These are phyloP conservation scores for Cryptotermes secundus DNA, from an alignment of 1,140 invertebrate species.

Conservation along the genomic window DNA sequence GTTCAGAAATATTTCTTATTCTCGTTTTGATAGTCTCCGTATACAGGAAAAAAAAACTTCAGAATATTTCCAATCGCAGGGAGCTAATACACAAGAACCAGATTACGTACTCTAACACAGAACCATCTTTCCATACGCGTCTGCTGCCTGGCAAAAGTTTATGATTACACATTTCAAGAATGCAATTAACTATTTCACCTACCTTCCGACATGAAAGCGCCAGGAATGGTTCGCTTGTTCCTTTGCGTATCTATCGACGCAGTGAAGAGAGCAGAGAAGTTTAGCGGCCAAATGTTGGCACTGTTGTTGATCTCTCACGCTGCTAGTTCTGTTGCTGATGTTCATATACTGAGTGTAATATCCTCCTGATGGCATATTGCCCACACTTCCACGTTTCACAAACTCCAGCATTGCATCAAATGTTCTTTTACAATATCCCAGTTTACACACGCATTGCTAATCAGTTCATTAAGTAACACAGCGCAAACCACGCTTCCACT, in stretches of 20 bases:
- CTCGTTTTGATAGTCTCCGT: too few species aligned
- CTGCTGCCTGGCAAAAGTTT: too few species aligned
- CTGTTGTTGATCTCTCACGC: background rate
- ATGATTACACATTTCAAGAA: too few species aligned
- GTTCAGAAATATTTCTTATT: too few species aligned
- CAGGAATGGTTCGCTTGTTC: constrained; percentile 27
- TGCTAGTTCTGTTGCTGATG: background rate
- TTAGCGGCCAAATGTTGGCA: constrained; percentile 31
- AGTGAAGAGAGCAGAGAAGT: constrained; percentile 30
- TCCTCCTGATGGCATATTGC: background rate
- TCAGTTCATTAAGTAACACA: background rate
- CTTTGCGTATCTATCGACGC: constrained; percentile 24
- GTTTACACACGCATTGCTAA: background rate
- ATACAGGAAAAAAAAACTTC: too few species aligned
- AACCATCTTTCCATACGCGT: too few species aligned
- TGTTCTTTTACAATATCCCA: background rate
- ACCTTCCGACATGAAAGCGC: constrained; percentile 22
- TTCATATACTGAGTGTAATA: background rate
- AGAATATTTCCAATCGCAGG: too few species aligned
- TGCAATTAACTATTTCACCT: background rate
- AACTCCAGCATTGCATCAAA: constrained; percentile 19
- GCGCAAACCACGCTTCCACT: background rate
- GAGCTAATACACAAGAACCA: too few species aligned
- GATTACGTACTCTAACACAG: too few species aligned
- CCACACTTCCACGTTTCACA: background rate